These are phyloP conservation scores for Papilio elwesi DNA, from an alignment of 2,888 invertebrate species.

Conservation along the genomic window DNA sequence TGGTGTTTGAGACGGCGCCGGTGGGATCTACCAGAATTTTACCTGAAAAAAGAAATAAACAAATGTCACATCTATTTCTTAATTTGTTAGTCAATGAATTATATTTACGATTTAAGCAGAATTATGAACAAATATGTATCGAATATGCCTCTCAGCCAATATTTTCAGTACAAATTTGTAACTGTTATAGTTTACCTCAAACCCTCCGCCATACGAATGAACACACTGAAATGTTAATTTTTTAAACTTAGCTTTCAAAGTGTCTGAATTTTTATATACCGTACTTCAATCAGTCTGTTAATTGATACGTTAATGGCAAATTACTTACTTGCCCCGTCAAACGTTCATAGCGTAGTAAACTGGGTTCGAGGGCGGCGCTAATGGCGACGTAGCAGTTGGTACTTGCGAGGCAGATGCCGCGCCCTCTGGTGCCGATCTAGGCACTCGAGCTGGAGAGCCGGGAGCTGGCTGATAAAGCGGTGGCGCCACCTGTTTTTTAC, in stretches of 20 bases:
- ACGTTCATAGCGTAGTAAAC: constrained; percentile 95
- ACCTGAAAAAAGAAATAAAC: constrained; percentile 56
- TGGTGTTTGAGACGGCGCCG: constrained; percentile 68
- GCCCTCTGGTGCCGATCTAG: constrained; percentile 88
- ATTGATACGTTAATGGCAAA: neutral
- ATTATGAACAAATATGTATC: too few species aligned
- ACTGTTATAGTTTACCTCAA: too few species aligned
- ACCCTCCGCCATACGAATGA: too few species aligned
- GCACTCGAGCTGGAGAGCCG: constrained; percentile 87
- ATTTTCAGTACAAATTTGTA: too few species aligned
- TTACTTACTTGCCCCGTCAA: constrained; percentile 88
- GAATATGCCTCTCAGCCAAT: too few species aligned
- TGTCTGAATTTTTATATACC: too few species aligned
- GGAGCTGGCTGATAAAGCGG: constrained; percentile 81
- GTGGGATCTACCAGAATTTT: constrained; percentile 73
- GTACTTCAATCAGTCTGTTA: too few species aligned
- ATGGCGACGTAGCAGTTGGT: constrained; percentile 79
- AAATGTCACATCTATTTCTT: neutral
- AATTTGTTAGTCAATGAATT: neutral
- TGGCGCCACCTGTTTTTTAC: constrained; percentile 66
- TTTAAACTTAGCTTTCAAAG: too few species aligned
- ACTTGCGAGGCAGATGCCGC: constrained; percentile 72
- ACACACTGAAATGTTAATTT: too few species aligned
- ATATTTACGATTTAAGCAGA: neutral
- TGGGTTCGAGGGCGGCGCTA: constrained; percentile 78